Base-by-base conservation (phyloP, 2,113 vertebrate genomes). In the Myotis brandtii region DNA sequence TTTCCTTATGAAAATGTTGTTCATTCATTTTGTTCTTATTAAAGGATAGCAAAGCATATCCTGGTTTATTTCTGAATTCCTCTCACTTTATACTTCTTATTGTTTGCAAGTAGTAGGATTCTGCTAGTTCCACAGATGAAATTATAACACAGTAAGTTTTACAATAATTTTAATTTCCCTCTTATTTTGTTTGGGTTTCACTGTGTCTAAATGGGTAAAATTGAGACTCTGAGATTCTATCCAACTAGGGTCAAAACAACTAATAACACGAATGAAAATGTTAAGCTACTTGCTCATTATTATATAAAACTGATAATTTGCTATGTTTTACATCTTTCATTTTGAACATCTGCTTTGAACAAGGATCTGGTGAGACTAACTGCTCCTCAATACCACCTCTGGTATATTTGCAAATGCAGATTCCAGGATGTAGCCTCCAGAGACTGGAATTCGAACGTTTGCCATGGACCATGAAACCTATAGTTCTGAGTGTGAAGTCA, bases 51-150 rank as follows among this genome's bases (percentile, higher is more conserved):
- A 70, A 62, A 83, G 43, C 46, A 79, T 52, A 89, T 18, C 18
- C 23, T 83, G 2, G 20, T 73, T 94, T 52, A 66, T 86, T 89
- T 85, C 32, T 81, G 66, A 32, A 82, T 66, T 76, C 13, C 21
- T 56, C 43, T 92, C 12, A 67, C 30, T 84, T 62, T 86, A 40
- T 12, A n/a, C 30, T 79, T 85, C 40, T 25, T 59, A 37, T 9
- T 89, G 2, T 82, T 94, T 97, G n/a, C 34, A 77, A 69, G 84
- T 90, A 92, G 10, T 46, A 46, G 46, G 46, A 46, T 83, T 87
- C 56, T 94, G 56, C 70, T 62, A 85, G 37, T 52, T 72, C 70
- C 27, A 54, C 30, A 48, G 16, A 79, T 79, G n/a, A 89, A 46
- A 5, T 92, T 79, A 52, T 54, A 50, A 90, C 86, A 76, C 27